These are phyloP conservation scores for Noctua janthina DNA, from an alignment of 2,888 invertebrate species.

Conservation along the genomic window DNA sequence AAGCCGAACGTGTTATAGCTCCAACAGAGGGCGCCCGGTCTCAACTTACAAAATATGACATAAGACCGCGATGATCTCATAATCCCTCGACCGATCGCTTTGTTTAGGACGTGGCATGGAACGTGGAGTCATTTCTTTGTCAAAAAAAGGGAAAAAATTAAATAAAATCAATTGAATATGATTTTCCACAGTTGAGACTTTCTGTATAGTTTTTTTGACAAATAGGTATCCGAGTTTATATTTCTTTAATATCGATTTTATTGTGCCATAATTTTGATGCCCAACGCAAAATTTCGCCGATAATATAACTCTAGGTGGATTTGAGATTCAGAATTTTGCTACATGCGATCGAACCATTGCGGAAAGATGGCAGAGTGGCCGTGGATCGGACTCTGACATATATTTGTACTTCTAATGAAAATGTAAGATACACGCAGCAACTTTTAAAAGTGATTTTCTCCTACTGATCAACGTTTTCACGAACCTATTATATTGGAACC, in stretches of 20 bases:
- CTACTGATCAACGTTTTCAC: background rate
- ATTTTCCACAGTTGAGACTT: background rate
- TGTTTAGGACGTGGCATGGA: background rate
- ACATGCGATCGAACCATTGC: background rate
- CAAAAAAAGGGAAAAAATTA: background rate
- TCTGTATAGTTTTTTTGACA: constrained; percentile 12
- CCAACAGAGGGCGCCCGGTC: background rate
- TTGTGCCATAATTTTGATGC: constrained; percentile 16
- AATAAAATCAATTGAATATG: background rate
- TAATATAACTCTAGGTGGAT: too few relatives aligned
- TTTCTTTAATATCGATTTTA: constrained; percentile 7
- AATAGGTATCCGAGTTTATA: background rate
- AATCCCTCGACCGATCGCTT: background rate
- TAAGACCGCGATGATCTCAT: background rate
- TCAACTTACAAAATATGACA: background rate
- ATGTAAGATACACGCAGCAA: background rate
- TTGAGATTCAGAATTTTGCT: constrained; percentile 1
- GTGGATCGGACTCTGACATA: background rate
- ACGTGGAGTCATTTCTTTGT: background rate
- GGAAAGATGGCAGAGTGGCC: background rate
- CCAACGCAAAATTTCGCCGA: constrained; percentile 9
- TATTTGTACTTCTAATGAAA: background rate
- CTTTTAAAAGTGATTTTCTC: background rate
- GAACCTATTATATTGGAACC: background rate
- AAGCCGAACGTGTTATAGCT: background rate